A percentile compares a stretch with the other conserved stretches of the same genome.
These are phyloP conservation scores for Gambusia affinis DNA, from an alignment of 2,113 vertebrate species.

Conservation along the genomic window DNA sequence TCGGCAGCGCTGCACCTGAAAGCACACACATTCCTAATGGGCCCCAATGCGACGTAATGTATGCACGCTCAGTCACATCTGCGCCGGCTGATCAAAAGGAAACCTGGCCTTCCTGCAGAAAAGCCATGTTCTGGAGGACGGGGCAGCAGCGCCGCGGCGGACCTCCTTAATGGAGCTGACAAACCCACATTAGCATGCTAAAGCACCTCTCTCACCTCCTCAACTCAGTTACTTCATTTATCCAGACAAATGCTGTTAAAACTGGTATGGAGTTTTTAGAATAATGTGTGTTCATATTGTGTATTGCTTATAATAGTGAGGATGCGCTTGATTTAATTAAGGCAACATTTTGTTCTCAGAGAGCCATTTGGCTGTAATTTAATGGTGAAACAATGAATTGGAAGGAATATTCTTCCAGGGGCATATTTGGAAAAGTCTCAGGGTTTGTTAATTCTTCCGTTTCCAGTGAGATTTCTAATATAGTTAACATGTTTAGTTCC, in stretches of 20 bases:
- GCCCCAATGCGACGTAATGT: constrained; percentile 13
- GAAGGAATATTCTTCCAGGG: background rate
- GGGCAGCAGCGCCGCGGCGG: constrained; percentile 19
- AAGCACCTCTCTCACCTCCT: background rate
- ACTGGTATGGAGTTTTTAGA: background rate
- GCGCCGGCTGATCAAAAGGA: constrained; percentile 32
- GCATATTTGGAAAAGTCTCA: too few species aligned
- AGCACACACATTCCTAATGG: constrained; percentile 17
- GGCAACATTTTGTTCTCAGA: background rate
- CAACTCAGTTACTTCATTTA: background rate
- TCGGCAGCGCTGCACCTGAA: background rate
- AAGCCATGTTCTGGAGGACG: background rate
- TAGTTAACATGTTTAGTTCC: background rate
- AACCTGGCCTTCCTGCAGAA: constrained; percentile 32
- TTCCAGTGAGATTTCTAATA: background rate
- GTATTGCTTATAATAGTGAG: background rate
- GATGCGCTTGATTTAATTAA: too few species aligned
- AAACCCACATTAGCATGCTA: constrained; percentile 64
- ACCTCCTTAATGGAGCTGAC: constrained; percentile 56
- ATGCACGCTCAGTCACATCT: constrained; percentile 28
- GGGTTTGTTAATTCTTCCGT: background rate
- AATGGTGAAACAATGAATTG: background rate
- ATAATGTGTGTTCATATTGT: background rate
- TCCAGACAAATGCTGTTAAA: background rate
- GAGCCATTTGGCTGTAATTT: background rate